Evolutionary conservation across 2,797 vertebrate genomes (phyloP), one percentile per base, ranked within the genome.

Genomic region (Danio choprae): DNA sequence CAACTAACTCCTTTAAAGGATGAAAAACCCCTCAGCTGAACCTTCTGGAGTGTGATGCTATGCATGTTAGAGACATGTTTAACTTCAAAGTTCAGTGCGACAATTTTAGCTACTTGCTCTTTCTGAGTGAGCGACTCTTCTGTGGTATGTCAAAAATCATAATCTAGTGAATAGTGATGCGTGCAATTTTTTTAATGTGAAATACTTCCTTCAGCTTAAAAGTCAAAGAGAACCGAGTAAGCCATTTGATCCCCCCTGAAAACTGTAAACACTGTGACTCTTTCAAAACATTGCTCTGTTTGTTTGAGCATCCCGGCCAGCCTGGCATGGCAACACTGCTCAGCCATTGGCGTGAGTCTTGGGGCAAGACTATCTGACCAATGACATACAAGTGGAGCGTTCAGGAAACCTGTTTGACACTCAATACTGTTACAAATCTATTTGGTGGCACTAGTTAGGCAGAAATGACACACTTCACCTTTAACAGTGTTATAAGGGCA

Each of bases 111-210:
- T 15, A 65, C 74, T 50, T 48, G 10, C 58, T 67, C 53, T 77
- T 63, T 62, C 0, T 78, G 22, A 68, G 64, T 78, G 18, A 83
- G 50, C 8, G 8, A 70, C 11, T 68, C 46, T 80, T 58, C 65
- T 70, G 62, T 29, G 64, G 69, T 74, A 74, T 62, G 46, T 78
- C 36, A 43, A 78, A 81, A 81, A 58, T 46, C 74, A 44, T 79
- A 41, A 71, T 41, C n/a, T 74, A 60, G 43, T 78, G 75, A 70
- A 63, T 68, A 80, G 40, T 80, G 67, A 78, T 5, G 55, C 73
- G 55, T 60, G 22, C 41, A 60, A 36, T 48, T 55, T 55, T 50
- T 60, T 73, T 2, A 36, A 60, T 60, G 41, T 74, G 59, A n/a
- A 44, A 58, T 55, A 44, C 40, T 72, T 58, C 56, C 8, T 43